Evolutionary conservation across 2,113 vertebrate genomes (phyloP).

Genomic region (Oriolus oriolus): DNA sequence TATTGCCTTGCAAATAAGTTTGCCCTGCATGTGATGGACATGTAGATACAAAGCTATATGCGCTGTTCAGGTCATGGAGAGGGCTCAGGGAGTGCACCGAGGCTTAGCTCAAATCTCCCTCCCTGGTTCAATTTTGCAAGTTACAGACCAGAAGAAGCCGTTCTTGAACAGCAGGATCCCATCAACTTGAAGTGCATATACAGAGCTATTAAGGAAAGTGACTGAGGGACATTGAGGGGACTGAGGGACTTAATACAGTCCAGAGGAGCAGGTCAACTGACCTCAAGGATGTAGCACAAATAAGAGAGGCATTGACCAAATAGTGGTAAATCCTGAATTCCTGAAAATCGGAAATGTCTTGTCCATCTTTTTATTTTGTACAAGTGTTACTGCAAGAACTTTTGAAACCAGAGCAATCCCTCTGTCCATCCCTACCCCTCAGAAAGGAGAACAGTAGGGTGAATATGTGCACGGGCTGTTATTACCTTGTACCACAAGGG

Average conservation of each 20-base stretch:
- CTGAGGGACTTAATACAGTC: not conserved
- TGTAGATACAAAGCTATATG: not conserved
- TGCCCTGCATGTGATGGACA: not conserved
- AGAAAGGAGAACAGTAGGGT: not conserved
- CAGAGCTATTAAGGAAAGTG: not conserved
- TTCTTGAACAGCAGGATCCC: not conserved
- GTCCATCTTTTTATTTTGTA: not conserved
- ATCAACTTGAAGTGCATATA: not conserved
- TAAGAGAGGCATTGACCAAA: not conserved
- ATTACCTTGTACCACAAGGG: not conserved
- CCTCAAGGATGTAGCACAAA: not conserved
- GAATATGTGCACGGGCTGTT: not conserved
- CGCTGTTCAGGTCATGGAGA: not conserved
- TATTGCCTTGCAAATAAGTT: not conserved
- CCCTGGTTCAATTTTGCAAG: not conserved
- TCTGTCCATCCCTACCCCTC: not conserved
- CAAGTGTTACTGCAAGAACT: not conserved
- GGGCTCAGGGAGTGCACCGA: not conserved
- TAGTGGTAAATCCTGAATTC: not conserved
- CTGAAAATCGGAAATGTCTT: not conserved
- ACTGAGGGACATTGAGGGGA: rapidly evolving
- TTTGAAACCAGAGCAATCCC: not conserved
- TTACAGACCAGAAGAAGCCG: not conserved
- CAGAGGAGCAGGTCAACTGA: not conserved
- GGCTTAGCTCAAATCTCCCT: not conserved